Evolutionary conservation across 2,888 invertebrate species (phyloP), one percentile per base, ranked within the genome.

Genomic region (Mimumesa dahlbomi): DNA sequence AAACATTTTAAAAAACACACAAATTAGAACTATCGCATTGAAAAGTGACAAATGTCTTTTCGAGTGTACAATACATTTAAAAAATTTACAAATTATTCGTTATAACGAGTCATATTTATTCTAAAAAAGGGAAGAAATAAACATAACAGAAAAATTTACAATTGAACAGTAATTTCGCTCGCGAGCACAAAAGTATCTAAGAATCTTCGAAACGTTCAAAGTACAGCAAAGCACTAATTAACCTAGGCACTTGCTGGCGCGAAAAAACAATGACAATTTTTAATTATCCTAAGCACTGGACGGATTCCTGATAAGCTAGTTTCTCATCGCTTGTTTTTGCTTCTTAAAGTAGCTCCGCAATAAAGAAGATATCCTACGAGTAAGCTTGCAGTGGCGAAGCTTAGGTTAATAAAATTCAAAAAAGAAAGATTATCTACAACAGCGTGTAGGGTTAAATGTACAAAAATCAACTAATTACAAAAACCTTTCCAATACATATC

Each of bases 251-350:
- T 29, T 34, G 45, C 38, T 21, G 49, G 19, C 42, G 19, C 11
- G 43, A 46, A 13, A 21, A 63, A 29, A 64, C 21, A 59, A 38
- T 45, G 13, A 62, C 29, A 64, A 42, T 65, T 56, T 56, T 45
- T 19, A 5, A 59, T 79, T 73, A 75, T 49, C 57, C 78, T 82
- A 84, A 79, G 57, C 62, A 65, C 58, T 87, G 87, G 87, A 87
- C 87, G 87, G 87, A 87, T 82, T 81, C 62, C 85, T 87, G 87
- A 87, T 87, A 87, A 87, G 86, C 77, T 81, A 80, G 66, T 64
- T 75, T 82, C 70, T 59, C 59, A 38, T 40, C n/a, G 25, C 57
- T 66, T 68, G 34, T 69, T 61, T 67, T 62, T 64, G 29, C 25
- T n/a, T 16, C 58, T 54, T 72, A 63, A 59, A 63, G 21, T 71